Percentiles rank a stretch among this genome's conserved stretches.
Evolutionary conservation across 2,113 vertebrate genomes (phyloP).

Genomic region (Mesoclemmys tuberculata): DNA sequence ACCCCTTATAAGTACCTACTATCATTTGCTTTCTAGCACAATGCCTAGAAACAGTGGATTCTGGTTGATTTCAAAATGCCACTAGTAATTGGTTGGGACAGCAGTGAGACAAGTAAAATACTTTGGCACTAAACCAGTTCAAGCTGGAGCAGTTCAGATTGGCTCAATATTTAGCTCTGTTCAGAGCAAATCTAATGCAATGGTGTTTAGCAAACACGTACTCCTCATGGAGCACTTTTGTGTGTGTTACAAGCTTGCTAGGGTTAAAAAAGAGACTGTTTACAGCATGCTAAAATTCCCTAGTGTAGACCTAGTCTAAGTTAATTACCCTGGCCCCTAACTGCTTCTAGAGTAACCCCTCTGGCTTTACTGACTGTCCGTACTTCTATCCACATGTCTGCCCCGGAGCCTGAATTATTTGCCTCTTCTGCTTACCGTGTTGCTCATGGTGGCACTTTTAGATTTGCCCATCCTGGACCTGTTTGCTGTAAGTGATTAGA

Average conservation of each 20-base stretch:
- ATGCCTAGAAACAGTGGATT: not conserved
- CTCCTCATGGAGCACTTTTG: not conserved
- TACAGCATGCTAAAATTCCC: rapidly evolving
- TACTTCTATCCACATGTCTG: not conserved
- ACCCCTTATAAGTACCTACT: not conserved
- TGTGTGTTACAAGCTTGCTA: not conserved
- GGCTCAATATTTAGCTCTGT: rapidly evolving
- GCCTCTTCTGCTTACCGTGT: not conserved
- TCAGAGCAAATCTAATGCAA: too few relatives aligned
- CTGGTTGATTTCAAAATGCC: rapidly evolving
- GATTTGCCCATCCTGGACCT: not conserved
- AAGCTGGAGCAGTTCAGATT: not conserved
- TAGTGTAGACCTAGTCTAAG: not conserved
- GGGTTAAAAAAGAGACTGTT: not conserved
- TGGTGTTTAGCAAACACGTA: not conserved
- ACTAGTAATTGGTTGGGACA: not conserved
- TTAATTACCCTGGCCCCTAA: not conserved
- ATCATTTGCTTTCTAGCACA: not conserved
- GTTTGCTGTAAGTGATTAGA: not conserved
- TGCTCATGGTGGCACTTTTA: not conserved
- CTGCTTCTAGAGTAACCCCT: not conserved
- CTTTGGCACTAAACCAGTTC: not conserved
- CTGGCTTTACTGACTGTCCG: not conserved
- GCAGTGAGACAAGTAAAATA: not conserved
- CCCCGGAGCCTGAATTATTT: not conserved